Evolutionary conservation across 2,113 vertebrate genomes (phyloP).

Genomic region (Bagarius yarrelli): DNA sequence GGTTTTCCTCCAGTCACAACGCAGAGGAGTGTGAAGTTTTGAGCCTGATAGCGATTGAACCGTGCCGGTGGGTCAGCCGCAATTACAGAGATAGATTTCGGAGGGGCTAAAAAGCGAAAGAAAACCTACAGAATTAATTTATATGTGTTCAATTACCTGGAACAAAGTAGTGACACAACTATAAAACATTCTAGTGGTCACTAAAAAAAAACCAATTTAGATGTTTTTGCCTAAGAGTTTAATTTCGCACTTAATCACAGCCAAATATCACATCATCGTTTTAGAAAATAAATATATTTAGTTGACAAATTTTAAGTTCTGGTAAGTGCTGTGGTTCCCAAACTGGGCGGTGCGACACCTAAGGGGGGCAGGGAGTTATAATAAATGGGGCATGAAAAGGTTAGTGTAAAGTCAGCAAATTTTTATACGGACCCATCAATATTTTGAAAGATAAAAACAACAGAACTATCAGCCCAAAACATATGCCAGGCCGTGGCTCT

Average conservation of each 20-base stretch:
- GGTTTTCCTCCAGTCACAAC: conserved; percentile 90
- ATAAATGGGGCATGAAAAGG: too few relatives aligned
- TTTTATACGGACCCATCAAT: too few relatives aligned
- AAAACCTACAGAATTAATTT: conserved; percentile 15
- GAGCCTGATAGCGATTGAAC: conserved; percentile 89
- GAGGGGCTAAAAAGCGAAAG: conserved; percentile 74
- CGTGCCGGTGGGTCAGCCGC: conserved; percentile 78
- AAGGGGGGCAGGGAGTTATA: too few relatives aligned
- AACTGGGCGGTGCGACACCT: too few relatives aligned
- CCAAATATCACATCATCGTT: too few relatives aligned
- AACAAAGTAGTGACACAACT: conserved; percentile 19
- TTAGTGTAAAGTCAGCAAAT: too few relatives aligned
- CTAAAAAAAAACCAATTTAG: not conserved
- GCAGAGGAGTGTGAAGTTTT: conserved; percentile 93
- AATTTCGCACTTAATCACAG: not conserved
- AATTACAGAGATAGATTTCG: conserved; percentile 85
- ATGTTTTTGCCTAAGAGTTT: not conserved
- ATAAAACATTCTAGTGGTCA: not conserved
- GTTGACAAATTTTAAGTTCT: too few relatives aligned
- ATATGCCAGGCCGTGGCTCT: too few relatives aligned
- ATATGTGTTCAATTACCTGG: conserved; percentile 7
- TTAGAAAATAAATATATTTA: too few relatives aligned
- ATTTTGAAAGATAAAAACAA: too few relatives aligned
- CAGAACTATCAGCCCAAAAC: too few relatives aligned
- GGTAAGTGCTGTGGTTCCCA: too few relatives aligned